A percentile compares a stretch with the other conserved stretches of the same genome.
These are phyloP conservation scores for Caenorhabditis sinica DNA, from an alignment of 2,888 invertebrate genomes.

Conservation along the genomic window DNA sequence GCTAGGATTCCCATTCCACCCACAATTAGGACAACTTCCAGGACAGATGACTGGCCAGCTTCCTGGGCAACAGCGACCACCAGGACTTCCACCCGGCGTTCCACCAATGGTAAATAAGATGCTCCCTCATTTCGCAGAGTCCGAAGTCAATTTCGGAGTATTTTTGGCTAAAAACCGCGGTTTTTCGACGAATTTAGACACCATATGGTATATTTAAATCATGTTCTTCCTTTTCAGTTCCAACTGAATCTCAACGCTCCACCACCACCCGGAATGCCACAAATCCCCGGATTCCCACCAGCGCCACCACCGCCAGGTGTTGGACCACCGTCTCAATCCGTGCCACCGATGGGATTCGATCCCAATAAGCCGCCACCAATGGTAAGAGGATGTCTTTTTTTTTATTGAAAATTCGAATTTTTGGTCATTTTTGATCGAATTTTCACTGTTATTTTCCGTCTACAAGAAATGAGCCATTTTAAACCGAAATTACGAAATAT, in stretches of 20 bases:
- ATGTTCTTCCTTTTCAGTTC: constrained; percentile 11
- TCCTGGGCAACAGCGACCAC: constrained; percentile 17
- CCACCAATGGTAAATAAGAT: constrained; percentile 33
- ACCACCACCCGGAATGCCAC: constrained; percentile 37
- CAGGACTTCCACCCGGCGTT: constrained; percentile 24
- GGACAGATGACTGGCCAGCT: too few species aligned
- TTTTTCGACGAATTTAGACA: too few species aligned
- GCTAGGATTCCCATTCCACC: constrained; percentile 35
- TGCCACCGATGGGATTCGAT: constrained; percentile 54
- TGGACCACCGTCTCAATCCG: constrained; percentile 25
- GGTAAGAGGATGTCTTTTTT: too few species aligned
- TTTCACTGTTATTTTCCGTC: too few species aligned
- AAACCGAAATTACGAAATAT: too few species aligned
- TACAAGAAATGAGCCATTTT: too few species aligned
- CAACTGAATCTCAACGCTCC: constrained; percentile 51
- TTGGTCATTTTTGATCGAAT: too few species aligned
- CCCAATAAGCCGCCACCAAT: constrained; percentile 63
- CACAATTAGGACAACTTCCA: constrained; percentile 23
- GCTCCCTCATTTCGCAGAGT: not conserved
- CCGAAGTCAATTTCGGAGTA: too few species aligned
- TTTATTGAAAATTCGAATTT: too few species aligned
- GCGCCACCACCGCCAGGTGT: constrained; percentile 37
- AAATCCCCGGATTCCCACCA: constrained; percentile 18
- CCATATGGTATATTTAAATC: too few species aligned
- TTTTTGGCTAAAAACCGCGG: too few species aligned